Percentiles rank a stretch among this genome's conserved stretches.
Evolutionary conservation across 2,113 vertebrate genomes (phyloP).

Genomic region (Macrotus californicus): DNA sequence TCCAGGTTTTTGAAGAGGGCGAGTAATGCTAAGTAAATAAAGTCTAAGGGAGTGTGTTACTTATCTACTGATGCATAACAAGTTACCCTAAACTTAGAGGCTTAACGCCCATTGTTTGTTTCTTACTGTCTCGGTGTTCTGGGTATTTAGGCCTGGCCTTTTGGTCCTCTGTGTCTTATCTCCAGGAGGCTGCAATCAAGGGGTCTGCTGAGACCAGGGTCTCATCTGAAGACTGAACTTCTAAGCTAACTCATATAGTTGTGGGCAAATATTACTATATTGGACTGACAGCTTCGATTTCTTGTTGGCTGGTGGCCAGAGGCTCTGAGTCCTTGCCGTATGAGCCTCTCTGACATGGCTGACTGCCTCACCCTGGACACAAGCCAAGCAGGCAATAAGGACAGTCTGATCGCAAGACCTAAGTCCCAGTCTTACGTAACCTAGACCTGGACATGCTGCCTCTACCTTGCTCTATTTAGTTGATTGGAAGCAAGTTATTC

Average conservation of each 20-base stretch:
- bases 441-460: background rate
- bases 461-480: background rate
- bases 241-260: background rate
- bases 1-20: background rate
- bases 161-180: background rate
- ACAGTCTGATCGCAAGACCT: background rate
- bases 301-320: background rate
- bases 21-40: background rate
- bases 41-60: background rate
- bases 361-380: background rate
- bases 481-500: background rate
- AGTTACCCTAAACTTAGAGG: background rate
- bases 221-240: background rate
- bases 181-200: background rate
- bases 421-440: background rate
- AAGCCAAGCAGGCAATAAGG: background rate
- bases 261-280: background rate
- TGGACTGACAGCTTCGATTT: background rate
- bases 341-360: background rate
- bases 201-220: background rate
- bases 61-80: background rate
- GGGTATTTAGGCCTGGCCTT: background rate
- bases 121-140: background rate
- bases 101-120: background rate
- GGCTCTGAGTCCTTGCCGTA: background rate